Conservation (phyloP, 1,140 invertebrate species). For the Drosophila pruinosa region DNA sequence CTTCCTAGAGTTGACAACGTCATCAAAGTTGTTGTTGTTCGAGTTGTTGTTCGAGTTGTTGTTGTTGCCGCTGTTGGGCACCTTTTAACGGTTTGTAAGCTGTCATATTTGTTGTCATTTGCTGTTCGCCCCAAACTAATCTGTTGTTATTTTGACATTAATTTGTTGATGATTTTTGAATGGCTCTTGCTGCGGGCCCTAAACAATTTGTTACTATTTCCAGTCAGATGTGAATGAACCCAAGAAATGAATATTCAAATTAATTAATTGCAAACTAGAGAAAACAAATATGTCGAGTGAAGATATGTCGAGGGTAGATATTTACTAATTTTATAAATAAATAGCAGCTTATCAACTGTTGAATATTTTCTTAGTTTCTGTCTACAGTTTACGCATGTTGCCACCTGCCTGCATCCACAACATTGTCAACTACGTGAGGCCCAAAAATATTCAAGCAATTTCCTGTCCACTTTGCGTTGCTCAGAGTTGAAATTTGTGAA, state of each 20-base stretch:
- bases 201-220: conserved; percentile 48
- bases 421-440: background rate
- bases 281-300: too few species aligned
- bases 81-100: conserved; percentile 63
- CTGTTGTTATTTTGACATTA: conserved; percentile 72
- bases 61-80: conserved; percentile 37
- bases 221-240: background rate
- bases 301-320: too few species aligned
- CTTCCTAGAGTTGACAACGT: conserved; percentile 61
- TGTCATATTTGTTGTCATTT: conserved; percentile 55
- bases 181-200: conserved; percentile 15
- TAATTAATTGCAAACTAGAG: too few species aligned
- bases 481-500: conserved; percentile 13
- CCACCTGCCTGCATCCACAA: background rate
- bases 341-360: background rate
- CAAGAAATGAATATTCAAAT: background rate
- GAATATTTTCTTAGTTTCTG: background rate
- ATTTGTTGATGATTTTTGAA: conserved; percentile 66
- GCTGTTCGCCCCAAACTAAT: conserved; percentile 40
- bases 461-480: conserved; percentile 39
- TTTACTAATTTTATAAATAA: too few species aligned
- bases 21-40: conserved; percentile 38
- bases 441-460: conserved; percentile 49
- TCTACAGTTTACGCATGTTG: background rate
- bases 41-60: background rate